Evolutionary conservation across 2,888 invertebrate species (phyloP).

Genomic region (Sesia apiformis): DNA sequence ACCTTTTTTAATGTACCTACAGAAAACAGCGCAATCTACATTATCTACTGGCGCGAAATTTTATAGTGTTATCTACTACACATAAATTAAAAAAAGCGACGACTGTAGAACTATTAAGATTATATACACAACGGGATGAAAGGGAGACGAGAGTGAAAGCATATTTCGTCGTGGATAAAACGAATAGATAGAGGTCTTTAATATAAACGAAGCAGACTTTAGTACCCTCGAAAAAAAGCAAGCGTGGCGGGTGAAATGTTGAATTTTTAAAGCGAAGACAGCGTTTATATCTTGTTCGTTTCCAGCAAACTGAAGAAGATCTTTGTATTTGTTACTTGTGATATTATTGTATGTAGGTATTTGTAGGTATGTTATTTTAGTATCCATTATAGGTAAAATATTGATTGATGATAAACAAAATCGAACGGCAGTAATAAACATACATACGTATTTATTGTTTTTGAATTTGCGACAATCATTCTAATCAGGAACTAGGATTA

Average conservation of each 20-base stretch:
- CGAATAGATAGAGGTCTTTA: conserved; percentile 74
- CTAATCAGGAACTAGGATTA: too few relatives aligned
- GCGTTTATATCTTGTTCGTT: conserved; percentile 30
- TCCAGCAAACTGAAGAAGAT: conserved; percentile 2
- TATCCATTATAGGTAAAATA: too few relatives aligned
- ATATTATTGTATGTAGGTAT: background rate
- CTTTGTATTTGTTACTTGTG: background rate
- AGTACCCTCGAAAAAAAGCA: conserved; percentile 70
- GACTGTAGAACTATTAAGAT: too few relatives aligned
- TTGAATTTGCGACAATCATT: too few relatives aligned
- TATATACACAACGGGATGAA: conserved; percentile 24
- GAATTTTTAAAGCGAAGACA: conserved; percentile 58
- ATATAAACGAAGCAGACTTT: conserved; percentile 73
- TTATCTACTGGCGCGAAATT: too few relatives aligned
- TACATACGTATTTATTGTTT: too few relatives aligned
- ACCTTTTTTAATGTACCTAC: too few relatives aligned
- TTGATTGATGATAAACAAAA: too few relatives aligned
- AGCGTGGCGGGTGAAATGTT: conserved; percentile 50
- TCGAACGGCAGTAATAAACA: too few relatives aligned
- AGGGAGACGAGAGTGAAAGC: conserved; percentile 59
- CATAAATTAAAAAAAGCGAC: too few relatives aligned
- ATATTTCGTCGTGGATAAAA: conserved; percentile 67
- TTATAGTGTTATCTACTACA: too few relatives aligned
- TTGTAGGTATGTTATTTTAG: background rate
- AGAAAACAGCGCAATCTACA: too few relatives aligned